Percentiles rank a stretch among this genome's conserved stretches.
Evolutionary conservation across 1,140 invertebrate genomes (phyloP).

Genomic region (Neodiprion pinetum): DNA sequence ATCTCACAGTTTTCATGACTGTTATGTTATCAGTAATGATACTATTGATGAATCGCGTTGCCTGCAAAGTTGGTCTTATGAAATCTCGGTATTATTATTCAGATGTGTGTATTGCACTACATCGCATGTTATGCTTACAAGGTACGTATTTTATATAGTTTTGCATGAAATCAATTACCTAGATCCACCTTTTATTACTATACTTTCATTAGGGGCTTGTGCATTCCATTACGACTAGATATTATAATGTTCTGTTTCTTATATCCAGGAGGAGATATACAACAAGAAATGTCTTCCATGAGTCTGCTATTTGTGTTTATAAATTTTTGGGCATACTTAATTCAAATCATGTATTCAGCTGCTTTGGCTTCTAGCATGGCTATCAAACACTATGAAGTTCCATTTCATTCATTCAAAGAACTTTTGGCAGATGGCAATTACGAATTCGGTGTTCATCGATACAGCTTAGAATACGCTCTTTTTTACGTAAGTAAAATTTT

Average conservation of each 20-base stretch:
- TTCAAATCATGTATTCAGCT: constrained; percentile 1
- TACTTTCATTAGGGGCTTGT: too few species aligned
- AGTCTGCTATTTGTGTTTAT: background rate
- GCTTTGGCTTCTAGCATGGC: background rate
- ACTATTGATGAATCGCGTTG: background rate
- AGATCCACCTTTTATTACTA: background rate
- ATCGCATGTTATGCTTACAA: background rate
- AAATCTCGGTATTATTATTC: background rate
- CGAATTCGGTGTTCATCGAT: constrained; percentile 4
- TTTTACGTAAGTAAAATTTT: background rate
- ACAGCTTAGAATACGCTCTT: background rate
- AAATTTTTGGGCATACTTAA: background rate
- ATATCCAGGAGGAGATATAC: background rate
- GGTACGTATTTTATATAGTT: background rate
- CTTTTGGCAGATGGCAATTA: background rate
- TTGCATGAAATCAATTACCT: background rate
- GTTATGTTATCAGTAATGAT: background rate
- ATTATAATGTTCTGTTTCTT: too few species aligned
- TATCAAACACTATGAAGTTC: background rate
- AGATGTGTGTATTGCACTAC: background rate
- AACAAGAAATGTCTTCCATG: background rate
- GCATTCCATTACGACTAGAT: too few species aligned
- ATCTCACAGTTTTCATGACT: background rate
- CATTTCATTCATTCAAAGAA: background rate
- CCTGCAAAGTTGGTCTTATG: background rate